Percentiles rank a stretch among this genome's conserved stretches.
Conservation (phyloP, 2,888 invertebrate genomes). For the Alloscopus bannaensis region DNA sequence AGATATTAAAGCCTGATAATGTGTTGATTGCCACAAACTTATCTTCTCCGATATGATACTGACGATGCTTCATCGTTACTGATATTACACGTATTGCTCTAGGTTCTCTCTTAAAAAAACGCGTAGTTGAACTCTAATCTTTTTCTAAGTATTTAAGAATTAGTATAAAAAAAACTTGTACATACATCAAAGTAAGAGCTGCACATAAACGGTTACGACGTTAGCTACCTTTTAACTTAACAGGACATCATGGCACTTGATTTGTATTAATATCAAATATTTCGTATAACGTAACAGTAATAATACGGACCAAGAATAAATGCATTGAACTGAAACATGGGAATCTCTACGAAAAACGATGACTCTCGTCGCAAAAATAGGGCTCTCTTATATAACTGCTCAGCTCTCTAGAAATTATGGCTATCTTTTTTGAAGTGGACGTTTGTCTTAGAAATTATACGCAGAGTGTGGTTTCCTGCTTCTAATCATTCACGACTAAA, state of each 20-base stretch:
- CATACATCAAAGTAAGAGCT: not conserved
- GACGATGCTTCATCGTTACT: slow-evolving; percentile 29
- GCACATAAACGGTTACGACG: not conserved
- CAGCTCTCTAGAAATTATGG: too few species aligned
- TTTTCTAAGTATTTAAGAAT: too few species aligned
- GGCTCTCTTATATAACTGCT: not conserved
- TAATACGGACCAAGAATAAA: too few species aligned
- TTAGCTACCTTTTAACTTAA: not conserved
- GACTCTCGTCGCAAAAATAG: slow-evolving; percentile 2
- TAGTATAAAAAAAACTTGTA: slow-evolving; percentile 16
- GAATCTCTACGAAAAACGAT: too few species aligned
- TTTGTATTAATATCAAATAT: slow-evolving; percentile 7
- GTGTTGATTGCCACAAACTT: slow-evolving; percentile 40
- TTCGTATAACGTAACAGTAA: too few species aligned
- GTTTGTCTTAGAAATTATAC: slow-evolving; percentile 1
- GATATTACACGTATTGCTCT: slow-evolving; percentile 13
- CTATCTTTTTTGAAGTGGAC: slow-evolving; percentile 13
- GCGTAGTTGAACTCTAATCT: too few species aligned
- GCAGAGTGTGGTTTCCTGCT: too few species aligned
- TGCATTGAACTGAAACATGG: too few species aligned
- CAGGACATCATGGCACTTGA: not conserved
- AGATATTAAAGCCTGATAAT: slow-evolving; percentile 28
- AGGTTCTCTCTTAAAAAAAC: too few species aligned
- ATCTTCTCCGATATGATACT: too few species aligned
- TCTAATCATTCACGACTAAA: too few species aligned